A percentile compares a stretch with the other conserved stretches of the same genome.
phyloP scores from a whole-genome alignment of 2,797 vertebrate genomes.

The Protonibea diacanthus region DNA sequence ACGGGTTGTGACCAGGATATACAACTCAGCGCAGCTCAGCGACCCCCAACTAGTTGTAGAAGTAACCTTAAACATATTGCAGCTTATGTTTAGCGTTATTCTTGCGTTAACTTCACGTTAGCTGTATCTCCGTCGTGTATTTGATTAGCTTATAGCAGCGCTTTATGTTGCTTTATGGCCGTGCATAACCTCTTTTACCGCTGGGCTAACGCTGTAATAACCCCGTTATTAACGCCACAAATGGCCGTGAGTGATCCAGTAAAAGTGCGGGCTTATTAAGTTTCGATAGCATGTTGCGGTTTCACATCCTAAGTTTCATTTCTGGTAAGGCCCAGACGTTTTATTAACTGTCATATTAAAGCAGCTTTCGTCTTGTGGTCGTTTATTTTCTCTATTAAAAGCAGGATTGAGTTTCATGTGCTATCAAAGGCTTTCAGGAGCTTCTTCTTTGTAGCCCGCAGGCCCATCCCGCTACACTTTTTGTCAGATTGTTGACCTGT shows the following conservation, averaged over 20 bases:
- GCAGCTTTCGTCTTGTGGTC: accelerated
- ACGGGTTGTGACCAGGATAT: background rate
- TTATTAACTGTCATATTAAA: background rate
- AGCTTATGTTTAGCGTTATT: background rate
- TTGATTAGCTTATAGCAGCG: too few relatives aligned
- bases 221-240: background rate
- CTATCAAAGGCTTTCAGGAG: background rate
- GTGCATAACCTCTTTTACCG: too few relatives aligned
- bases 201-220: background rate
- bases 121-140: background rate
- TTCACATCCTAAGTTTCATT: conserved; percentile 25
- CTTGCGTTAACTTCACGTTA: background rate
- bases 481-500: conserved; percentile 51
- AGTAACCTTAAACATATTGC: accelerated
- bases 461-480: conserved; percentile 59
- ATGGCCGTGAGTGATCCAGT: background rate
- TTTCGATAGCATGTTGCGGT: conserved; percentile 59
- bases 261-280: background rate
- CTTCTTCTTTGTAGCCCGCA: conserved; percentile 3
- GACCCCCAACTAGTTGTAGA: background rate
- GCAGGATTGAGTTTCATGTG: background rate
- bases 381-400: accelerated
- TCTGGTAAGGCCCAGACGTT: background rate
- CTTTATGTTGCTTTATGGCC: background rate
- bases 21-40: background rate